Evolutionary conservation across 2,888 invertebrate genomes (phyloP).

Genomic region (Cheilosia vernalis): DNA sequence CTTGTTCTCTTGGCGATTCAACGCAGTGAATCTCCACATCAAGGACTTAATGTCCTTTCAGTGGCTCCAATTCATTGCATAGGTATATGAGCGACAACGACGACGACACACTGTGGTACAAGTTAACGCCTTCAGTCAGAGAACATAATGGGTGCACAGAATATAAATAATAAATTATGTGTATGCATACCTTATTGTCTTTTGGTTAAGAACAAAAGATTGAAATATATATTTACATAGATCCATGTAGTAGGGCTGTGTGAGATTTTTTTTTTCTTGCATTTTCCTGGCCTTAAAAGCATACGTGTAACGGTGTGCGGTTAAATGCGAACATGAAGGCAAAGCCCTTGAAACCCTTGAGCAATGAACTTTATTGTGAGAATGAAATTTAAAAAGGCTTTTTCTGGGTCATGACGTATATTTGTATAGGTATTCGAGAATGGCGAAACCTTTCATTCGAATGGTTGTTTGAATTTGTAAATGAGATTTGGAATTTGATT

Average conservation of each 20-base stretch:
- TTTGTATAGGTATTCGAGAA: slow-evolving; percentile 34
- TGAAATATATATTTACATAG: slow-evolving; percentile 2
- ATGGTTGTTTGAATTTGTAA: slow-evolving; percentile 43
- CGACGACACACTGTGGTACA: slow-evolving; percentile 29
- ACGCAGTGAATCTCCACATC: slow-evolving; percentile 35
- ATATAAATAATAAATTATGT: slow-evolving; percentile 70
- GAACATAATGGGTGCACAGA: slow-evolving; percentile 29
- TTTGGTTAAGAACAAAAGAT: slow-evolving; percentile 51
- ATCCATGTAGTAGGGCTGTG: neutral
- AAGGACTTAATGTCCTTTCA: slow-evolving; percentile 72
- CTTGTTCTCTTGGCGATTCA: slow-evolving; percentile 41
- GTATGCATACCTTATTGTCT: slow-evolving; percentile 68
- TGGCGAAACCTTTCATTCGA: slow-evolving; percentile 45
- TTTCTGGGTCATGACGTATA: slow-evolving; percentile 73
- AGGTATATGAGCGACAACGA: slow-evolving; percentile 35
- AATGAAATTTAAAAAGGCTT: slow-evolving; percentile 73
- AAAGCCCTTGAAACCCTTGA: slow-evolving; percentile 78
- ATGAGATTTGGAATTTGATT: slow-evolving; percentile 69
- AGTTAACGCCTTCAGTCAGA: slow-evolving; percentile 67
- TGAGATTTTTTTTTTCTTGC: slow-evolving; percentile 3
- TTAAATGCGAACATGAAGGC: slow-evolving; percentile 8
- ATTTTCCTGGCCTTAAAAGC: slow-evolving; percentile 19
- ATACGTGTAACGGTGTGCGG: neutral
- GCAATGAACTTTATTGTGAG: slow-evolving; percentile 79
- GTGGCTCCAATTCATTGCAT: slow-evolving; percentile 67